Evolutionary conservation across 2,113 vertebrate species (phyloP).

Genomic region (Triplophysa siluroides): DNA sequence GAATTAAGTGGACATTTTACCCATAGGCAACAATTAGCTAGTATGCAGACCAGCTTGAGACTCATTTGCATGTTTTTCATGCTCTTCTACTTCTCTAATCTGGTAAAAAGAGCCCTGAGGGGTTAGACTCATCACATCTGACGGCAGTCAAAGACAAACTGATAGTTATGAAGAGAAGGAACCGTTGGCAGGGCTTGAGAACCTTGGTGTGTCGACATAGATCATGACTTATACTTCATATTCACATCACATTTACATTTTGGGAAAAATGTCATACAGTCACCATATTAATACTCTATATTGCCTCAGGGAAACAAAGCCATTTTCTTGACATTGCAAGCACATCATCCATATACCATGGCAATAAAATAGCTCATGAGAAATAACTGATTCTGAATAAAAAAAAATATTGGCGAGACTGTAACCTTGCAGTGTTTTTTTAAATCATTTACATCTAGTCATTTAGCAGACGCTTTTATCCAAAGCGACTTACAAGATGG

Average conservation of each 20-base stretch:
- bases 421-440: too few species aligned
- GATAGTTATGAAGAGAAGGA: background rate
- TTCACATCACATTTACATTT: background rate
- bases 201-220: background rate
- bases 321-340: too few species aligned
- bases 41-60: constrained; percentile 30
- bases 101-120: constrained; percentile 48
- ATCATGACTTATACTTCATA: background rate
- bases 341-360: too few species aligned
- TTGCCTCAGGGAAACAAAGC: too few species aligned
- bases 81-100: constrained; percentile 53
- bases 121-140: constrained; percentile 41
- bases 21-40: constrained; percentile 46
- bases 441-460: too few species aligned
- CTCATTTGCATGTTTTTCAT: constrained; percentile 64
- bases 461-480: too few species aligned
- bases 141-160: background rate
- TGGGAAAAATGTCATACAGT: background rate
- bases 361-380: too few species aligned
- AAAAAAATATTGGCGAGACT: too few species aligned
- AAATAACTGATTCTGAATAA: too few species aligned
- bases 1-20: constrained; percentile 24
- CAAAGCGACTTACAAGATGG: too few species aligned
- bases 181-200: background rate
- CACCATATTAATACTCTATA: too few species aligned